A percentile compares a stretch with the other conserved stretches of the same genome.
phyloP scores from a whole-genome alignment of 2,888 invertebrate genomes.

The Synanthedon myopaeformis region DNA sequence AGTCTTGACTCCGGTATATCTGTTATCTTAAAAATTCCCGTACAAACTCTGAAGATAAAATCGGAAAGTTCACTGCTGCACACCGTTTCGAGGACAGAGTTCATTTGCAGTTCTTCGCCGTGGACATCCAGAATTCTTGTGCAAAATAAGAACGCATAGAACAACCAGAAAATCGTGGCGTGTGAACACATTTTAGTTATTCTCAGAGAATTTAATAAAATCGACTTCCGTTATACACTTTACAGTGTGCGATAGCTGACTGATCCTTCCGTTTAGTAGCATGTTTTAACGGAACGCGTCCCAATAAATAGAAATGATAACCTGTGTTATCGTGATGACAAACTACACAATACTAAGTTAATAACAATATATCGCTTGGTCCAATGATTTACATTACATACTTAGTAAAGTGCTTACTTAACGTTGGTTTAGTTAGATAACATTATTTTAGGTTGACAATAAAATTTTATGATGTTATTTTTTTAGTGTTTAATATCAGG shows the following conservation, averaged over 20 bases:
- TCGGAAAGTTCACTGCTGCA: constrained; percentile 36
- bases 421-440: no score
- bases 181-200: no score
- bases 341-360: constrained; percentile 52
- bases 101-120: constrained; percentile 9
- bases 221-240: no score
- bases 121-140: neutral
- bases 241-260: constrained; percentile 15
- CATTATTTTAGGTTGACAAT: no score
- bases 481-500: no score
- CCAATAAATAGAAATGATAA: constrained; percentile 60
- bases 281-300: constrained; percentile 29
- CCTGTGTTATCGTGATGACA: constrained; percentile 52
- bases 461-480: no score
- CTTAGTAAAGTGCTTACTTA: no score
- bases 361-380: constrained; percentile 51
- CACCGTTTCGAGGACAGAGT: constrained; percentile 27
- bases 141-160: neutral
- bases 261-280: constrained; percentile 51
- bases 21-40: constrained; percentile 24
- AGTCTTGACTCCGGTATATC: constrained; percentile 25
- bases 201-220: no score
- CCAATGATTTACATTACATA: neutral
- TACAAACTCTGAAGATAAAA: constrained; percentile 36
- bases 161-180: neutral